Evolutionary conservation across 2,797 vertebrate species (phyloP).

Genomic region (Scarus forsteni): DNA sequence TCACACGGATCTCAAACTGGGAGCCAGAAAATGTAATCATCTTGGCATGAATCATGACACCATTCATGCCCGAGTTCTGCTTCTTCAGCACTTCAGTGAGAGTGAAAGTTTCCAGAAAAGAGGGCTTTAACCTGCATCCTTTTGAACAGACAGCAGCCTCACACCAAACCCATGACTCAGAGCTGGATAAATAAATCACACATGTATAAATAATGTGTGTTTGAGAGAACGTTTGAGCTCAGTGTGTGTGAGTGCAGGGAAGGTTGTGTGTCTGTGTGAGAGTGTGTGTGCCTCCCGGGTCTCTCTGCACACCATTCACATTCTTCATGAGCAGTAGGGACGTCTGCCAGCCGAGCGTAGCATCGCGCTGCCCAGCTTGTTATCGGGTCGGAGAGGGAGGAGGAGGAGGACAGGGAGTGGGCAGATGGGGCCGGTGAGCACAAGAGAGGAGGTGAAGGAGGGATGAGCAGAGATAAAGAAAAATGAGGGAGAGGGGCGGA

Average conservation of each 20-base stretch:
- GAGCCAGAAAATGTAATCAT: slow-evolving; percentile 36
- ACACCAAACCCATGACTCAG: slow-evolving; percentile 58
- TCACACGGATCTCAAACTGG: slow-evolving; percentile 23
- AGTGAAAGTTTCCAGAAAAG: slow-evolving; percentile 34
- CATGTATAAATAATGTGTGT: background rate
- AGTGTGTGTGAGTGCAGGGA: background rate
- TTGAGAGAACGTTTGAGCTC: background rate
- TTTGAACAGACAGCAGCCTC: slow-evolving; percentile 24
- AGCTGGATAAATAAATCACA: slow-evolving; percentile 52
- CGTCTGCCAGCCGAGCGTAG: slow-evolving; percentile 39
- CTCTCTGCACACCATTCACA: slow-evolving; percentile 35
- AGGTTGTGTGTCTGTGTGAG: slow-evolving; percentile 7
- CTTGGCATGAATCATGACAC: slow-evolving; percentile 54
- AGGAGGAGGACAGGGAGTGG: slow-evolving; percentile 48
- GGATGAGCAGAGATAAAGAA: slow-evolving; percentile 49
- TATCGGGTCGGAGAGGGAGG: slow-evolving; percentile 61
- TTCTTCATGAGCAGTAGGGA: slow-evolving; percentile 50
- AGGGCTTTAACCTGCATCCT: slow-evolving; percentile 50
- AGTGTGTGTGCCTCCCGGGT: background rate
- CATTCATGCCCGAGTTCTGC: slow-evolving; percentile 62
- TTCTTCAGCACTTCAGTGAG: slow-evolving; percentile 60
- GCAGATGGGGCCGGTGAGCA: slow-evolving; percentile 23
- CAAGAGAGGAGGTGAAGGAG: slow-evolving; percentile 32
- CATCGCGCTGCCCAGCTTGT: slow-evolving; percentile 54
- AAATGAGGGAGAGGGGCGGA: slow-evolving; percentile 33